Conservation (phyloP, 1,140 invertebrate species). For the Goniozus legneri region DNA sequence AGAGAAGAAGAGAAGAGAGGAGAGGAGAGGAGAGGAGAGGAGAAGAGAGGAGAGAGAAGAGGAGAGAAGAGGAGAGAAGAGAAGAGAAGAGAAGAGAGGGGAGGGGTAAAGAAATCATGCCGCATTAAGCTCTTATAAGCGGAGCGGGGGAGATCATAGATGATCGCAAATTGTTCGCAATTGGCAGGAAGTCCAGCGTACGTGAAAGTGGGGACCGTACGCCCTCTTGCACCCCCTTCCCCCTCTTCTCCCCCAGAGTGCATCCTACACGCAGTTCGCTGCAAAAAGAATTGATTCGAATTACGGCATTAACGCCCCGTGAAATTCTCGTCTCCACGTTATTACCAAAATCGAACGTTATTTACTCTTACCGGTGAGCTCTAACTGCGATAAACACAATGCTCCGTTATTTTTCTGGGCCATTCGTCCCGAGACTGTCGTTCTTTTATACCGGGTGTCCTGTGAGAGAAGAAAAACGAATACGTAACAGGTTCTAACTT, state of each 20-base stretch:
- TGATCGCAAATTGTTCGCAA: slow-evolving; percentile 53
- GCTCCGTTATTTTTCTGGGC: too few species aligned
- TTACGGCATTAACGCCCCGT: slow-evolving; percentile 13
- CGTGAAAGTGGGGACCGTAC: slow-evolving; percentile 40
- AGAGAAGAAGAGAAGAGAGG: neutral
- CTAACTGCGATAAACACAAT: too few species aligned
- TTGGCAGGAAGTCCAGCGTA: slow-evolving; percentile 50
- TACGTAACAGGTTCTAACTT: too few species aligned
- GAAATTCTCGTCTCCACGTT: neutral
- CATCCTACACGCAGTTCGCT: slow-evolving; percentile 17
- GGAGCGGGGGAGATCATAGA: slow-evolving; percentile 46
- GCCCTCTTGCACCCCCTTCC: slow-evolving; percentile 40
- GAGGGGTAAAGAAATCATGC: slow-evolving; percentile 23
- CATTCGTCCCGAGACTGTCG: too few species aligned
- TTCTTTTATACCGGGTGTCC: too few species aligned
- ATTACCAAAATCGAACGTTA: too few species aligned
- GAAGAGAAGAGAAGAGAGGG: slow-evolving; percentile 7
- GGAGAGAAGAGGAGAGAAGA: neutral
- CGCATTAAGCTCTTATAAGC: slow-evolving; percentile 30
- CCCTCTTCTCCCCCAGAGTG: too few species aligned
- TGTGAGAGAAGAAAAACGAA: too few species aligned
- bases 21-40: neutral
- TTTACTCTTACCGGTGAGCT: too few species aligned
- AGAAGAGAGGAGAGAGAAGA: neutral
- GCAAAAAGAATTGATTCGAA: slow-evolving; percentile 25